phyloP scores from a whole-genome alignment of 2,113 vertebrate species.

The cattle (Bos taurus) region ARS-UCD2.0 NC_037333.1:99000001-99000500 shows the following conservation, averaged over 20 bases:
- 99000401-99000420: no score
- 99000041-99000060: background rate
- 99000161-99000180: background rate
- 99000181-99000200: background rate
- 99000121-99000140: background rate
- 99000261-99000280: no score
- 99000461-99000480: accelerated
- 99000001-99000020: background rate
- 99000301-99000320: no score
- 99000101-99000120: background rate
- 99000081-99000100: background rate
- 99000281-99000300: no score
- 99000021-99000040: background rate
- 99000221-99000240: background rate
- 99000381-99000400: no score
- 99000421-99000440: no score
- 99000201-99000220: background rate
- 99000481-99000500: no score
- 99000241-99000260: no score
- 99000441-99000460: no score
- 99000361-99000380: no score
- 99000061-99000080: background rate
- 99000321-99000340: no score
- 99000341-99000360: no score
- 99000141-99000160: background rate